Base-by-base conservation (phyloP, 2,888 invertebrate genomes). In the Acanthococcus lagerstroemiae region DNA sequence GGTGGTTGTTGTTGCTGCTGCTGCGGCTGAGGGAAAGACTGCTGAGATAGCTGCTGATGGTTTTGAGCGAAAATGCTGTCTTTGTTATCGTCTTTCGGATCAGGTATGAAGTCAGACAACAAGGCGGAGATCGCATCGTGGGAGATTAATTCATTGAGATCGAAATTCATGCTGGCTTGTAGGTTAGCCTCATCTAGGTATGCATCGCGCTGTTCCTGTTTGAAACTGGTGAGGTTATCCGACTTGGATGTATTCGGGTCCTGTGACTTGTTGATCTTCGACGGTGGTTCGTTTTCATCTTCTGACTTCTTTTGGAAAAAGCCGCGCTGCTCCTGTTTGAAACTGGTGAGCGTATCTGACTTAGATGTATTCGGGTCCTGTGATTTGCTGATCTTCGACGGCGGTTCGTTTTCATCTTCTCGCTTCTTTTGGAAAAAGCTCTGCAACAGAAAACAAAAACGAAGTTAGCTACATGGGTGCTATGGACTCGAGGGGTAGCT, bases 171-270 rank as follows among this genome's bases (percentile, higher is more conserved):
- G n/a, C n/a, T n/a, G n/a, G n/a, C n/a, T n/a, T n/a, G n/a, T n/a
- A 88, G 88, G 73, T 87, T 86, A 72, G 88, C 88, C 71, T 91
- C 78, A 70, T 90, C 90, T n/a, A 88, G 87, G 75, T 90, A 91
- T 74, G n/a, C n/a, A n/a, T 89, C 90, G 73, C 86, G 86, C 75
- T 89, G 88, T 74, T 89, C 88, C 44, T 55, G 55, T 19, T 55
- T 55, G 27, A 24, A 55, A 5, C 17, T 55, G 57, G 86, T 85
- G n/a, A n/a, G n/a, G n/a, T n/a, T n/a, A n/a, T n/a, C 91, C 2
- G 90, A 90, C n/a, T 55, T 55, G 9, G 26, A n/a, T 19, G 19
- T 19, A 19, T 45, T 45, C 46, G 46, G 46, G 46, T 45, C 46
- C 46, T 45, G 46, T 4, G 46, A 45, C 19, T 45, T 45, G 37